phyloP scores from a whole-genome alignment of 1,140 invertebrate species.

The Hylaeus anthracinus region DNA sequence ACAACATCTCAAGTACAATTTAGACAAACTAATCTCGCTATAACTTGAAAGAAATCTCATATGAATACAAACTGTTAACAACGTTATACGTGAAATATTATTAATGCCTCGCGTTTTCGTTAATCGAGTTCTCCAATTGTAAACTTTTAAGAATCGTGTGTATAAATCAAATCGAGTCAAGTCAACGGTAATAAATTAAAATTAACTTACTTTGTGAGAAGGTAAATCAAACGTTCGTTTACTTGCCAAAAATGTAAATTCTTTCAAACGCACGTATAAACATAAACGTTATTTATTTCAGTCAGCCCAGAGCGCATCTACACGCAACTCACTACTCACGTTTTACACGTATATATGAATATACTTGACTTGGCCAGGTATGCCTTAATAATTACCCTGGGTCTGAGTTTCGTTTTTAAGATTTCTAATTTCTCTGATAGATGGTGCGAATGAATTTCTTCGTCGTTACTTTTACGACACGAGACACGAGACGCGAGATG shows the following conservation, averaged over 20 bases:
- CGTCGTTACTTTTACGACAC: not conserved
- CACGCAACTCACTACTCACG: conserved; percentile 22
- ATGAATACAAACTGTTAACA: too few species aligned
- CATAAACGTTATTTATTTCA: not conserved
- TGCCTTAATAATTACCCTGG: conserved; percentile 45
- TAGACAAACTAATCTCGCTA: not conserved
- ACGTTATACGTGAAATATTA: not conserved
- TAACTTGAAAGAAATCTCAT: not conserved
- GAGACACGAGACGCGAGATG: too few species aligned
- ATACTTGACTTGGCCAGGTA: too few species aligned
- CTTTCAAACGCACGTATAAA: not conserved
- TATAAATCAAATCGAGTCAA: not conserved
- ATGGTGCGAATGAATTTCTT: conserved; percentile 25
- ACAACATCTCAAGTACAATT: not conserved
- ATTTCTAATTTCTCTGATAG: conserved; percentile 32
- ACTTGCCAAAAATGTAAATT: conserved; percentile 15
- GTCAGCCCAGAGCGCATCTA: not conserved
- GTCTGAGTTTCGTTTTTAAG: conserved; percentile 39
- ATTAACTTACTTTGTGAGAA: conserved; percentile 18
- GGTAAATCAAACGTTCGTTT: not conserved
- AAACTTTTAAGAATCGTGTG: not conserved
- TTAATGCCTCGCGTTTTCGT: not conserved
- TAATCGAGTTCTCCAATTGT: not conserved
- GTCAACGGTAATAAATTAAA: not conserved
- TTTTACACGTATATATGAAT: not conserved